Evolutionary conservation across 2,113 vertebrate genomes (phyloP), one percentile per base, ranked within the genome.

Genomic region (Heterochromis multidens): DNA sequence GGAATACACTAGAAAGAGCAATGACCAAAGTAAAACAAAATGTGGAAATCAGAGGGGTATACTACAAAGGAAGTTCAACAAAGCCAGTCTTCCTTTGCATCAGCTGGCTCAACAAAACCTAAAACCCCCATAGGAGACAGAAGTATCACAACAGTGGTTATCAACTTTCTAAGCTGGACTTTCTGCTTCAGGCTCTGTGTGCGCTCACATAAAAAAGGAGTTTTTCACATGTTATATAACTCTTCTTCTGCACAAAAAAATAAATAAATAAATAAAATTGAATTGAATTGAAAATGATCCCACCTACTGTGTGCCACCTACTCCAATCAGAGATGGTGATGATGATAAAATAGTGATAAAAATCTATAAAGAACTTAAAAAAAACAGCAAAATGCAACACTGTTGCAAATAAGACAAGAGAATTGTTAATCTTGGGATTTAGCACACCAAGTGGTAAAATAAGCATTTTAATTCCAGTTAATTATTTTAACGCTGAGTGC

Each of bases 11-110:
- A 5, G 35, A 31, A 13, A 62, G 33, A 21, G 62, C 2, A 10
- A 67, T 25, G 3, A 6, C 23, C 62, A 65, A 65, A 40, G 8
- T 67, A 27, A 70, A 70, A 27, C 37, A 67, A 35, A n/a, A 43
- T 25, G 23, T 46, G 37, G 65, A 70, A 70, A 40, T 8, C 33
- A 35, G 4, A 35, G 33, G 8, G 33, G 33, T 35, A 7, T 7
- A 35, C 33, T 35, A 35, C 33, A 2, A 35, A 7, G 33, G 33
- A 35, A 35, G 37, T 17, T 67, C 25, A 3, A 43, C 63, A 25
- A 67, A 67, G 63, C 62, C 62, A 16, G 62, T 35, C 63, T 67
- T 43, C 43, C 63, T 67, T 25, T 67, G 35, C 40, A 67, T 67
- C 35, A 67, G 13, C 37, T 17, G n/a, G 25, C 40, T 25, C 25